Evolutionary conservation across 2,113 vertebrate genomes (phyloP).

Genomic region (Caloenas nicobarica): DNA sequence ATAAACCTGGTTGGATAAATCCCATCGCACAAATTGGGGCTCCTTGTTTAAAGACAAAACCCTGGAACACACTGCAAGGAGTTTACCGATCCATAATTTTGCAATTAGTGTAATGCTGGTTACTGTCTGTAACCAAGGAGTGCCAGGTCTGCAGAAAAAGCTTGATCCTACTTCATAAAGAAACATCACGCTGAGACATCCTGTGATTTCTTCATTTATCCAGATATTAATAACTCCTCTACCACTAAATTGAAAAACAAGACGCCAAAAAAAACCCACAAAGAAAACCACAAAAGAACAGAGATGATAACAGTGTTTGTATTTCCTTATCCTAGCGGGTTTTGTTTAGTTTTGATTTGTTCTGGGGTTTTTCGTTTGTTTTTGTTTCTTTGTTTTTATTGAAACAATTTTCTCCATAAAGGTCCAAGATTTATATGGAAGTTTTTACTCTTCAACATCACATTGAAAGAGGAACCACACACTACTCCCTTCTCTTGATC

Average conservation of each 20-base stretch:
- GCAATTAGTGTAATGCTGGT: neutral
- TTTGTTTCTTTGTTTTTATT: neutral
- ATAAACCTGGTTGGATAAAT: neutral
- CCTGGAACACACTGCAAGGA: neutral
- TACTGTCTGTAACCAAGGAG: neutral
- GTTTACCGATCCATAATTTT: neutral
- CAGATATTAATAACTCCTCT: neutral
- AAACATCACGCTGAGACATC: neutral
- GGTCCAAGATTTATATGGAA: neutral
- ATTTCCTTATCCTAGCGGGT: neutral
- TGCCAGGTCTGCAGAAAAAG: neutral
- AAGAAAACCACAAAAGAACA: neutral
- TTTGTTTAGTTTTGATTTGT: too few relatives aligned
- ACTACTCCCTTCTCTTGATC: neutral
- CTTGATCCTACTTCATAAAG: neutral
- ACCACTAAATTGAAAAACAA: neutral
- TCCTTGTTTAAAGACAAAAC: neutral
- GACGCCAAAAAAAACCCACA: too few relatives aligned
- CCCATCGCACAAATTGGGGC: fast-evolving
- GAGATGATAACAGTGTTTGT: fast-evolving
- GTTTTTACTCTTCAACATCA: neutral
- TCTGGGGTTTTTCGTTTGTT: neutral
- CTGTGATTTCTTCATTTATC: neutral
- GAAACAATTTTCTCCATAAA: neutral
- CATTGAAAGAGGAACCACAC: neutral